Conservation (phyloP, 53 echinoderm and acorn worm species). For the Echinometra lucunter region DNA sequence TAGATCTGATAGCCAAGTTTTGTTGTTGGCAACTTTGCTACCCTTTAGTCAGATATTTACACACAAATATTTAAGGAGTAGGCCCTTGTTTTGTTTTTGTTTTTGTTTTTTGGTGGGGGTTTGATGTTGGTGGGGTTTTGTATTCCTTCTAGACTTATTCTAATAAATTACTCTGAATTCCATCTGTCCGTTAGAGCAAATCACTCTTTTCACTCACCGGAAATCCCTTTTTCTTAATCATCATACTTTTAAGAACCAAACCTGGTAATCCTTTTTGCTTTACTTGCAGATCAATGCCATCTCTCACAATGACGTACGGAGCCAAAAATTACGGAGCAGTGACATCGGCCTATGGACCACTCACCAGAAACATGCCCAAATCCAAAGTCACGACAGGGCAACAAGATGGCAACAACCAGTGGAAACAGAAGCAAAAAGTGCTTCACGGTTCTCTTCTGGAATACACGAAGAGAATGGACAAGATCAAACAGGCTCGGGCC, state of each 20-base stretch:
- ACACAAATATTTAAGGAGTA: too few relatives aligned
- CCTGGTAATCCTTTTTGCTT: neutral
- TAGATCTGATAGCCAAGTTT: too few relatives aligned
- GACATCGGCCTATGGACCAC: conserved; percentile 69
- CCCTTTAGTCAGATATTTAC: too few relatives aligned
- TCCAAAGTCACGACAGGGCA: conserved; percentile 65
- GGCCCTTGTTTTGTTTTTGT: too few relatives aligned
- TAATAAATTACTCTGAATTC: too few relatives aligned
- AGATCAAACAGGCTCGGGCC: conserved; percentile 69
- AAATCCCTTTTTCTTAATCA: neutral
- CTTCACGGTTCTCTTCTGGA: conserved; percentile 77
- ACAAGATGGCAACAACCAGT: conserved; percentile 49
- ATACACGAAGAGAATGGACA: conserved; percentile 75
- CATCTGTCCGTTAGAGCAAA: too few relatives aligned
- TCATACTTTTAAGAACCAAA: neutral
- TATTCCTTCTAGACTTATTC: too few relatives aligned
- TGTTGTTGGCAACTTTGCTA: too few relatives aligned
- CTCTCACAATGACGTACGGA: conserved; percentile 15
- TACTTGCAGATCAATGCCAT: neutral
- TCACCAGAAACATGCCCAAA: conserved; percentile 57
- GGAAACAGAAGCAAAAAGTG: conserved; percentile 70
- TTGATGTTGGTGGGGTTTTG: too few relatives aligned
- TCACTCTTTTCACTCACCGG: neutral
- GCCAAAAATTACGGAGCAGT: conserved; percentile 41
- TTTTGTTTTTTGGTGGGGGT: too few relatives aligned